phyloP scores from a whole-genome alignment of 2,888 invertebrate genomes.

The Rapana venosa region DNA sequence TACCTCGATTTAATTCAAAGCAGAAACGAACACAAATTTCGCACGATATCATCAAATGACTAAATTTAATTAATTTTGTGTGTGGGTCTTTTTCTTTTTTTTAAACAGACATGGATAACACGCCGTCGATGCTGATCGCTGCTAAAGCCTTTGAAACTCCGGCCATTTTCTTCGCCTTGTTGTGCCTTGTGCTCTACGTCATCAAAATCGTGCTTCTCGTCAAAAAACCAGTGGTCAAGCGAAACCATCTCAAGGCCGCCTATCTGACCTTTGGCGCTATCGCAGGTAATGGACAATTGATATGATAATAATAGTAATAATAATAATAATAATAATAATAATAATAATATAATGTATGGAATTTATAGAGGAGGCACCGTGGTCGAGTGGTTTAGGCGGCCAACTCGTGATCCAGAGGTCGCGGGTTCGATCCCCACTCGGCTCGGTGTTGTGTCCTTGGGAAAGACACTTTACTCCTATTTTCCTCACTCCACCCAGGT shows the following conservation, averaged over 20 bases:
- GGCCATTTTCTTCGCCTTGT: conserved; percentile 50
- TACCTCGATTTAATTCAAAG: no score
- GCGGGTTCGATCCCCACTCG: no score
- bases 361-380: no score
- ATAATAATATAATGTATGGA: no score
- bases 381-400: no score
- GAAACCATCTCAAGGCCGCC: conserved; percentile 55
- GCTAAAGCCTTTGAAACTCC: conserved; percentile 56
- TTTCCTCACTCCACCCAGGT: no score
- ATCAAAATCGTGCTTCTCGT: conserved; percentile 53
- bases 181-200: conserved; percentile 54
- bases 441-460: no score
- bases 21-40: background rate
- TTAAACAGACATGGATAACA: conserved; percentile 43
- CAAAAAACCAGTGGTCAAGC: conserved; percentile 38
- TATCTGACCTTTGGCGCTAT: conserved; percentile 56
- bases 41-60: background rate
- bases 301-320: no score
- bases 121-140: conserved; percentile 54
- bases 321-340: no score
- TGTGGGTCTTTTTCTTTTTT: background rate
- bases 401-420: no score
- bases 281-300: conserved; percentile 55
- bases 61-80: background rate
- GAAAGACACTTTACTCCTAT: no score